Evolutionary conservation across 23 tunicate genomes (phyloP).

Genomic region (Halocynthia roretzi): DNA sequence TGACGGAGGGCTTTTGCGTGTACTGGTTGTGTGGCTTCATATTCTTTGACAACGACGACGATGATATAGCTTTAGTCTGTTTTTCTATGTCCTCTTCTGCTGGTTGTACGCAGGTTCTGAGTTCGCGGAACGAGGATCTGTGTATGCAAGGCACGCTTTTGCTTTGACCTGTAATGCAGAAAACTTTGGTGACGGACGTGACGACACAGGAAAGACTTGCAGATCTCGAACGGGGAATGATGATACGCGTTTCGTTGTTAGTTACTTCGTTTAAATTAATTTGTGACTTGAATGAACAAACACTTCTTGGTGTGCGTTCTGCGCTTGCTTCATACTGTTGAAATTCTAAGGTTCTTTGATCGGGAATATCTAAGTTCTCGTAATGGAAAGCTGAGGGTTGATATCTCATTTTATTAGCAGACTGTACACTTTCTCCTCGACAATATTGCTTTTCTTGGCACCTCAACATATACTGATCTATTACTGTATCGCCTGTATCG

Average conservation of each 20-base stretch:
- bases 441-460: background rate
- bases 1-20: no score
- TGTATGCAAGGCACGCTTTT: background rate
- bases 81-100: background rate
- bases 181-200: background rate
- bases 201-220: background rate
- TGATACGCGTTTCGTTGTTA: background rate
- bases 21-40: no score
- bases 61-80: background rate
- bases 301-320: background rate
- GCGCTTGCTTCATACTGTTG: background rate
- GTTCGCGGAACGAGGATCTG: no score
- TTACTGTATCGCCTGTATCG: constrained; percentile 4
- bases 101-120: background rate
- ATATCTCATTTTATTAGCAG: background rate
- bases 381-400: constrained; percentile 5
- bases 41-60: background rate
- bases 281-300: background rate
- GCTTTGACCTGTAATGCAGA: background rate
- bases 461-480: constrained; percentile 1
- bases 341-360: background rate
- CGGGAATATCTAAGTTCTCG: background rate
- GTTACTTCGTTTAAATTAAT: background rate
- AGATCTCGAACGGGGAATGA: constrained; percentile 5
- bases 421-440: background rate